Evolutionary conservation across 2,113 vertebrate species (phyloP).

Genomic region (Peromyscus maniculatus): DNA sequence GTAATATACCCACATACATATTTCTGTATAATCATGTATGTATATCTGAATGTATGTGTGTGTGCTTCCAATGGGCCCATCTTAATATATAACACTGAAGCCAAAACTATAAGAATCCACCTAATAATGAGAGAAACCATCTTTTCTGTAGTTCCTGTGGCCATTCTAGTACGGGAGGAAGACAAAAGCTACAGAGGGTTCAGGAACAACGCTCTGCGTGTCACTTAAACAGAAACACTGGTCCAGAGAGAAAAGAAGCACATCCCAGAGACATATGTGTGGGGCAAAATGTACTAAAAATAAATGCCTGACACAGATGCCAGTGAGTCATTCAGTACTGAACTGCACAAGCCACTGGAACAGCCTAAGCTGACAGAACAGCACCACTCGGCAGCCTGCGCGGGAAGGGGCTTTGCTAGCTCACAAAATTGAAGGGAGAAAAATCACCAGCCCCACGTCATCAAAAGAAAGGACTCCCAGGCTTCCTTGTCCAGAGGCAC

Average conservation of each 20-base stretch:
- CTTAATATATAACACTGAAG: neutral
- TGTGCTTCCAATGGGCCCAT: neutral
- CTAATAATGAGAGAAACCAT: neutral
- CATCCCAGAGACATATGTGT: conserved; percentile 62
- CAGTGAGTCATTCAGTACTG: conserved; percentile 64
- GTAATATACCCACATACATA: neutral
- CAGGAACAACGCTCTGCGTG: conserved; percentile 29
- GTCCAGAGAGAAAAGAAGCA: conserved; percentile 61
- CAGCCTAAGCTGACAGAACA: conserved; percentile 49
- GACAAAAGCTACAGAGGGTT: neutral
- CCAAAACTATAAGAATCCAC: neutral
- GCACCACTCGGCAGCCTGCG: neutral
- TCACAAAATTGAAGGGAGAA: neutral
- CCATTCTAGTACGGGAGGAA: neutral
- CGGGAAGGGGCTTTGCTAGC: neutral
- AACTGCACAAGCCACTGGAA: neutral
- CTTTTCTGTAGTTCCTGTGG: neutral
- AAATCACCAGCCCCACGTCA: neutral
- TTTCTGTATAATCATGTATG: neutral
- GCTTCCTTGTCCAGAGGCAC: conserved; percentile 17
- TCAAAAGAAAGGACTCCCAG: neutral
- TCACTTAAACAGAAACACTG: conserved; percentile 69
- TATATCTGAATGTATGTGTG: neutral
- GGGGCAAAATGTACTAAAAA: conserved; percentile 63
- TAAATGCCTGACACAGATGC: conserved; percentile 70